Percentiles rank a stretch among this genome's conserved stretches.
These are phyloP conservation scores for Lampris megalopsis DNA, from an alignment of 2,113 vertebrate species.

Conservation along the genomic window DNA sequence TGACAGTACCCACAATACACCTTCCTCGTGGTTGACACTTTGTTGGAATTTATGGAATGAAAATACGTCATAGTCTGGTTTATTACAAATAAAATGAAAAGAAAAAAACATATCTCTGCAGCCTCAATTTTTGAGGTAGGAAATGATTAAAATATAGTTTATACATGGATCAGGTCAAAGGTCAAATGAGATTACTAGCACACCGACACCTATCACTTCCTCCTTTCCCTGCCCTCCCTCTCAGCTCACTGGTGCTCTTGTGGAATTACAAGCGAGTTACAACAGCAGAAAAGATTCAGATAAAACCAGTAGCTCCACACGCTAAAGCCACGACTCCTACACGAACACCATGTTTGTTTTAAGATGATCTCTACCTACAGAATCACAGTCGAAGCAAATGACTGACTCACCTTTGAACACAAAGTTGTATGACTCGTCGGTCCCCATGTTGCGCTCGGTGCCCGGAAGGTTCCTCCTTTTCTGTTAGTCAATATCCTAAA, in stretches of 20 bases:
- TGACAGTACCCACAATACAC: slow-evolving; percentile 42
- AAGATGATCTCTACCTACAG: not conserved
- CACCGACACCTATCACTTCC: slow-evolving; percentile 52
- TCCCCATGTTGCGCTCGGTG: slow-evolving; percentile 70
- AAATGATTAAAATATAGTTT: not conserved
- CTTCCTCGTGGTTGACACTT: slow-evolving; percentile 3
- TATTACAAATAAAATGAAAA: not conserved
- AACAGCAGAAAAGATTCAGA: not conserved
- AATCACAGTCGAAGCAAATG: slow-evolving; percentile 37
- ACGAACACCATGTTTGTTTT: not conserved
- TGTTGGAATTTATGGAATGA: slow-evolving; percentile 53
- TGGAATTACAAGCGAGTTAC: not conserved
- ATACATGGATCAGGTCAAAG: slow-evolving; percentile 43
- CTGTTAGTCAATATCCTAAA: slow-evolving; percentile 32
- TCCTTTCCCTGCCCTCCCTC: slow-evolving; percentile 19
- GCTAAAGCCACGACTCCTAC: too few species aligned
- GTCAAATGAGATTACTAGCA: slow-evolving; percentile 35
- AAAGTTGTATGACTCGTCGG: slow-evolving; percentile 82
- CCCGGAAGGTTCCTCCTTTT: slow-evolving; percentile 16
- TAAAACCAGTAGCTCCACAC: not conserved
- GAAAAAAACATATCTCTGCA: not conserved
- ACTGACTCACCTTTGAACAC: slow-evolving; percentile 82
- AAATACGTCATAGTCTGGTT: not conserved
- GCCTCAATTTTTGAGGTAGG: not conserved
- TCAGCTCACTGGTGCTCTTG: not conserved